Conservation (phyloP, 2,888 invertebrate genomes). For the Graphium colonna region DNA sequence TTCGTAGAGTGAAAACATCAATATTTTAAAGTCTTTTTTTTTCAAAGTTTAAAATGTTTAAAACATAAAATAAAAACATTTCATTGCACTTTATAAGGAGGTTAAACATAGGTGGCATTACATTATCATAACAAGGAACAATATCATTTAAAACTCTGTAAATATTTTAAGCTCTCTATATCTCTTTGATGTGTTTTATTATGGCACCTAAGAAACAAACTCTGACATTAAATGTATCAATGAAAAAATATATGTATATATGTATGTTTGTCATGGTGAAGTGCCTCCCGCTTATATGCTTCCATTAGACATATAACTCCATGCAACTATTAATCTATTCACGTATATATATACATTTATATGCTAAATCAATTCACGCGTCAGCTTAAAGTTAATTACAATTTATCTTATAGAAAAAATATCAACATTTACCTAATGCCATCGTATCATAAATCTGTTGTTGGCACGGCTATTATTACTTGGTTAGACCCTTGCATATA, state of each 20-base stretch:
- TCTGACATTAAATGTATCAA: slow-evolving; percentile 4
- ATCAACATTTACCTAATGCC: neutral
- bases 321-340: slow-evolving; percentile 6
- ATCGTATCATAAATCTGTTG: slow-evolving; percentile 4
- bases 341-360: slow-evolving; percentile 14
- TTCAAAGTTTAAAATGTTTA: too few relatives aligned
- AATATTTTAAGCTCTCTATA: slow-evolving; percentile 16
- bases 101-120: neutral
- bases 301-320: neutral
- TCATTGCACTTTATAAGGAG: neutral
- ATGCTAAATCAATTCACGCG: slow-evolving; percentile 4
- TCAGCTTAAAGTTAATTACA: slow-evolving; percentile 3
- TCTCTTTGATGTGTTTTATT: slow-evolving; percentile 7
- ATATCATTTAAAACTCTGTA: slow-evolving; percentile 10
- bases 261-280: neutral
- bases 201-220: slow-evolving; percentile 21
- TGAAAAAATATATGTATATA: slow-evolving; percentile 19
- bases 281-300: neutral
- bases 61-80: slow-evolving; percentile 2
- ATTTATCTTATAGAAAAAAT: neutral
- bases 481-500: neutral
- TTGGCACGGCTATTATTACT: slow-evolving; percentile 18
- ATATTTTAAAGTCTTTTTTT: neutral
- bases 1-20: neutral
- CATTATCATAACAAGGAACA: slow-evolving; percentile 8